Conservation (phyloP, 2,797 vertebrate genomes). For the Pantherophis alleghaniensis region DNA sequence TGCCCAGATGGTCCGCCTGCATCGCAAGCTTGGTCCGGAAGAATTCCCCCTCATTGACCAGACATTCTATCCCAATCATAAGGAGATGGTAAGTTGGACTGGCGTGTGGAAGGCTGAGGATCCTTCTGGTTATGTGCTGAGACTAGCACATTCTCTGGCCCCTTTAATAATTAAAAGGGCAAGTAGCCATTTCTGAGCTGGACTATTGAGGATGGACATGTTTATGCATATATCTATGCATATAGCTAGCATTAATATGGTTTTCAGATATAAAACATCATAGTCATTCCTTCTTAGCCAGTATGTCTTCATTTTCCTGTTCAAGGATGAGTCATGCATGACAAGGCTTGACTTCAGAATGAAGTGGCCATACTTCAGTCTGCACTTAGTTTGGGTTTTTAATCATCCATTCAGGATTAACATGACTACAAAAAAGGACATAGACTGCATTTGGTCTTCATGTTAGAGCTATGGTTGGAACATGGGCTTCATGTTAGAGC, state of each 20-base stretch:
- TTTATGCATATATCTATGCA: not conserved
- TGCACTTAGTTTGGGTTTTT: not conserved
- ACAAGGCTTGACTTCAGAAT: not conserved
- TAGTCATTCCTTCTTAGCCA: not conserved
- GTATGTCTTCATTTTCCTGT: not conserved
- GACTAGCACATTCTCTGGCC: not conserved
- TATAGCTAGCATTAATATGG: not conserved
- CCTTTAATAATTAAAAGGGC: not conserved
- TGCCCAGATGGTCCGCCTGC: constrained; percentile 87
- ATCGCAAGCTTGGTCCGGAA: constrained; percentile 84
- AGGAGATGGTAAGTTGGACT: constrained; percentile 85
- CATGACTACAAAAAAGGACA: not conserved
- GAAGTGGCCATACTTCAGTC: not conserved
- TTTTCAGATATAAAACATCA: constrained; percentile 1
- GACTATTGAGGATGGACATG: not conserved
- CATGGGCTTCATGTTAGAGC: not conserved
- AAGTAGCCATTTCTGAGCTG: not conserved
- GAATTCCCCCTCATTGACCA: constrained; percentile 93
- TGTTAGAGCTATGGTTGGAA: not conserved
- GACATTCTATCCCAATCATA: constrained; percentile 92
- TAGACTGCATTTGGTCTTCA: not conserved
- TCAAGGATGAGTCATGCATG: not conserved
- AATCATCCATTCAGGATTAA: not conserved
- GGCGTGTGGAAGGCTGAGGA: not conserved
- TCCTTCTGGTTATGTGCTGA: not conserved